Base-by-base conservation (phyloP, 2,797 vertebrate genomes). In the Phataginus tricuspis region DNA sequence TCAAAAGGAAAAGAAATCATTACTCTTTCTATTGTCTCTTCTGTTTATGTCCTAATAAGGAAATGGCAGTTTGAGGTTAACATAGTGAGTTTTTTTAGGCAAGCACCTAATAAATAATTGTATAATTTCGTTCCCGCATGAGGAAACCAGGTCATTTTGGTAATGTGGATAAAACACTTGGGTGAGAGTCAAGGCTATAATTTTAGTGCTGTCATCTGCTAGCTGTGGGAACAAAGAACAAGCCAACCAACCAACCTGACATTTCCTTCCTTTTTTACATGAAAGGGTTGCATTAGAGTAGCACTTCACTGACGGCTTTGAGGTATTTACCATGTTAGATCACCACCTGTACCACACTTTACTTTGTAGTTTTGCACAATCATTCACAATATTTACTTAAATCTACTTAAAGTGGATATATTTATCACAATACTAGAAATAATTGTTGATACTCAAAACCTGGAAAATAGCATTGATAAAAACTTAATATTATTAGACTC, bases 31-130 rank as follows among this genome's bases (percentile, higher is more conserved):
- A 57, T 89, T 86, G 94, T 92, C 51, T 88, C 63, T 71, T 96
- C 85, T 92, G 45, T 94, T 96, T 96, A 74, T 96, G 72, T 95
- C 90, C 96, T 96, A 96, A 96, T 92, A 97, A 95, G 68, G 85
- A 96, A 92, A 84, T 95, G 94, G 95, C 95, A 97, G 96, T 97
- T 97, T 96, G 96, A 96, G 96, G 95, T 97, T 95, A 96, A 71
- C 96, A 74, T 51, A 71, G 63, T 89, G 68, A 45, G 87, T 66
- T 97, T 97, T 97, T 94, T 90, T 95, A 87, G 94, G 85, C 53
- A 68, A 97, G 78, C n/a, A 74, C 27, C 77, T 97, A 97, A 96
- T 97, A 96, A 97, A 96, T 97, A 95, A 95, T 87, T 94, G 72
- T 94, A 92, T 31, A 79, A 61, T 79, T 94, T 57, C 42, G 16